Evolutionary conservation across 2,888 invertebrate genomes (phyloP).

Genomic region (Zootermopsis nevadensis): DNA sequence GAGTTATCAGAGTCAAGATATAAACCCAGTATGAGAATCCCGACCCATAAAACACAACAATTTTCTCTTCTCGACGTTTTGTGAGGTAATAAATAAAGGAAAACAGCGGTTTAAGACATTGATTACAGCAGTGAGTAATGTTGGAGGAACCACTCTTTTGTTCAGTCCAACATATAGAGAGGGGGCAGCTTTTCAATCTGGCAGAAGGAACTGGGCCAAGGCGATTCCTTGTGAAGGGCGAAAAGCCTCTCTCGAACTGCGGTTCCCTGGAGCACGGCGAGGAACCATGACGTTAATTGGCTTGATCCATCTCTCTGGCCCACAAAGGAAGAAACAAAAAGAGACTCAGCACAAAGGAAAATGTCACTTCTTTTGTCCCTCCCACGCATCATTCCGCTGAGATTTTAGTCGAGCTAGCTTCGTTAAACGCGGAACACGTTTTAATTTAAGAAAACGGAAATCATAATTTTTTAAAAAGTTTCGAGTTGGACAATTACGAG

Average conservation of each 20-base stretch:
- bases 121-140: constrained; percentile 12
- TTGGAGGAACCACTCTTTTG: neutral
- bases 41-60: neutral
- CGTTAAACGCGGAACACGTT: neutral
- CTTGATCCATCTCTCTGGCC: constrained; percentile 8
- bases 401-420: neutral
- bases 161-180: neutral
- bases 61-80: neutral
- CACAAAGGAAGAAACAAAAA: neutral
- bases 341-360: neutral
- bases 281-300: constrained; percentile 12
- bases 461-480: too few relatives aligned
- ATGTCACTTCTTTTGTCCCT: constrained; percentile 1
- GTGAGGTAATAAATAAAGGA: neutral
- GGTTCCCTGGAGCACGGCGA: neutral
- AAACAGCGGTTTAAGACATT: neutral
- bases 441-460: too few relatives aligned
- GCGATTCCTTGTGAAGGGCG: neutral
- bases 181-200: constrained; percentile 3
- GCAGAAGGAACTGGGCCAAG: neutral
- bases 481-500: too few relatives aligned
- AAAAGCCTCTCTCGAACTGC: constrained; percentile 5
- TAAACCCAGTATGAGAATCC: neutral
- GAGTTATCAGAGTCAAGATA: neutral
- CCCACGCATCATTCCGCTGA: neutral